Conservation (phyloP, 1,140 invertebrate species). For the Stenopsyche tienmushanensis region DNA sequence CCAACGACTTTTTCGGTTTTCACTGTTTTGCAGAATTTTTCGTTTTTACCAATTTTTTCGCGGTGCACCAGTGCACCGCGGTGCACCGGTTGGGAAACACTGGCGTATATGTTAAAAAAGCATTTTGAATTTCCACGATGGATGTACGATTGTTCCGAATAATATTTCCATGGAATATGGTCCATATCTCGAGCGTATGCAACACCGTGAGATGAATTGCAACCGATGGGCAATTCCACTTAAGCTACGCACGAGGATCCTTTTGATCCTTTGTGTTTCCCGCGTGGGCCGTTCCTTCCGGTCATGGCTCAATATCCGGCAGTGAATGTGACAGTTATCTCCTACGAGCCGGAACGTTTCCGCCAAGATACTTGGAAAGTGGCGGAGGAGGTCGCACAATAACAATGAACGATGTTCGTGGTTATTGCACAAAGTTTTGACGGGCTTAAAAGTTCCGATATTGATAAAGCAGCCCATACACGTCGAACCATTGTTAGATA, state of each 20-base stretch:
- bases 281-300: not conserved
- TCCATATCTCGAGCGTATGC: constrained; percentile 9
- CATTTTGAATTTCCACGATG: no score
- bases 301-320: constrained; percentile 1
- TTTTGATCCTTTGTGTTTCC: constrained; percentile 17
- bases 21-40: no score
- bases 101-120: no score
- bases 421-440: constrained; percentile 6
- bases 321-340: constrained; percentile 12
- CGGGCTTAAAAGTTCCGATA: constrained; percentile 8
- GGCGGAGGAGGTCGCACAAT: not conserved
- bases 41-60: no score
- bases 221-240: constrained; percentile 14
- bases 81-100: no score
- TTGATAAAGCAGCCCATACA: not conserved
- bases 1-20: no score
- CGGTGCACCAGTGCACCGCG: no score
- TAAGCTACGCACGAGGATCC: constrained; percentile 1
- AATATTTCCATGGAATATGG: no score
- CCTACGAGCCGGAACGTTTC: not conserved
- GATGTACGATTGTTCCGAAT: no score
- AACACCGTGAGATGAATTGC: constrained; percentile 18
- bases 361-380: not conserved
- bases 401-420: constrained; percentile 10
- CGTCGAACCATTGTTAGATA: not conserved